These are phyloP conservation scores for Hiodon tergisus DNA, from an alignment of 2,113 vertebrate species.

Conservation along the genomic window DNA sequence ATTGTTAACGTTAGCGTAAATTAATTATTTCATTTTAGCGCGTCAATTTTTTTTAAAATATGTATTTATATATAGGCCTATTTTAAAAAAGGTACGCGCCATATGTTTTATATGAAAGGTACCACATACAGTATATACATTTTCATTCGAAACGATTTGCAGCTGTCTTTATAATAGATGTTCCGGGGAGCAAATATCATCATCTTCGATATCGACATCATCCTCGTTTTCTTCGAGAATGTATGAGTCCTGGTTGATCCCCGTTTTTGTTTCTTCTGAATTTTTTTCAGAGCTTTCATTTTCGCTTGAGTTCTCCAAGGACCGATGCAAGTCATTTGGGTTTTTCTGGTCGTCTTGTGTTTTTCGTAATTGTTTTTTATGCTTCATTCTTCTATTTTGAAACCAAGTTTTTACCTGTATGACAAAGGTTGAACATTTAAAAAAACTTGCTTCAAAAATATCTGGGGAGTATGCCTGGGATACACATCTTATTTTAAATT, in stretches of 20 bases:
- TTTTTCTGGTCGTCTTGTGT: constrained; percentile 84
- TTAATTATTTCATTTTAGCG: constrained; percentile 19
- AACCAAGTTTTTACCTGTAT: constrained; percentile 90
- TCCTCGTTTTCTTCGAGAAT: constrained; percentile 79
- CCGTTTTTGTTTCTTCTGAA: constrained; percentile 54
- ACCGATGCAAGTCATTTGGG: constrained; percentile 60
- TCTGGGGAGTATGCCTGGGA: neutral
- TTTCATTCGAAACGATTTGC: constrained; percentile 24
- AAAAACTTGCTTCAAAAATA: constrained; percentile 8
- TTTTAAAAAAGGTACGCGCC: constrained; percentile 18
- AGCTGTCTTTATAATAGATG: constrained; percentile 66
- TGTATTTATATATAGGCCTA: constrained; percentile 1
- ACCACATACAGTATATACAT: constrained; percentile 36
- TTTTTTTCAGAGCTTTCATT: constrained; percentile 57
- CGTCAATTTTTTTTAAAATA: constrained; percentile 33
- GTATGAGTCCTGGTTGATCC: constrained; percentile 62
- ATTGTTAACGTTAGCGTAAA: constrained; percentile 5
- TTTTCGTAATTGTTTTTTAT: constrained; percentile 92
- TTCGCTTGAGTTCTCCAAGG: constrained; percentile 67
- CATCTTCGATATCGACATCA: constrained; percentile 90
- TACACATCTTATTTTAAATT: neutral
- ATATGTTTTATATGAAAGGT: constrained; percentile 28
- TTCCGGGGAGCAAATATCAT: constrained; percentile 69
- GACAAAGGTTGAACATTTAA: constrained; percentile 14
- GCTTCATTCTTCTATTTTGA: constrained; percentile 90